These are phyloP conservation scores for Harpalus rufipes DNA, from an alignment of 2,888 invertebrate species.

Conservation along the genomic window DNA sequence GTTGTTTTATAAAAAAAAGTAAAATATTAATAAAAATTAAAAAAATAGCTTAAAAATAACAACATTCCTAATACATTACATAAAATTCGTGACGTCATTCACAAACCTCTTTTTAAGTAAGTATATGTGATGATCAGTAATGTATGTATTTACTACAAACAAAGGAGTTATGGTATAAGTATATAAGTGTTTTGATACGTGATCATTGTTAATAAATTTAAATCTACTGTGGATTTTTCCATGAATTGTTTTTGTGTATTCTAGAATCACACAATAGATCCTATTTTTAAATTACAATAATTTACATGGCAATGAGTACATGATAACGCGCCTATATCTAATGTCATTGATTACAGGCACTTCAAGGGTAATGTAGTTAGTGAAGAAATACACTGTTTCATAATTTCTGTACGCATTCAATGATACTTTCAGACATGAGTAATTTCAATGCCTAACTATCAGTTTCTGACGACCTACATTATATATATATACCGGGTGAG, in stretches of 20 bases:
- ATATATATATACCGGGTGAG: too few relatives aligned
- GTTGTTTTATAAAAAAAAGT: not conserved
- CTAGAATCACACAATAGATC: slow-evolving; percentile 28
- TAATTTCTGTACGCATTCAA: slow-evolving; percentile 16
- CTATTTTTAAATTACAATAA: slow-evolving; percentile 25
- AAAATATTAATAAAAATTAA: slow-evolving; percentile 25
- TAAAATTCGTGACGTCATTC: slow-evolving; percentile 12
- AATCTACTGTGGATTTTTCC: slow-evolving; percentile 25
- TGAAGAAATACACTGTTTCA: slow-evolving; percentile 39
- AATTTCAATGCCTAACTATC: slow-evolving; percentile 16
- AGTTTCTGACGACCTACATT: slow-evolving; percentile 25
- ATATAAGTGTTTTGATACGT: too few relatives aligned
- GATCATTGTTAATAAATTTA: slow-evolving; percentile 8
- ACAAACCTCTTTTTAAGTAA: not conserved
- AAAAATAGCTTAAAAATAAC: not conserved
- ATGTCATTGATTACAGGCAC: slow-evolving; percentile 30
- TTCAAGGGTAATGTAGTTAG: slow-evolving; percentile 41
- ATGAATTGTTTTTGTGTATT: slow-evolving; percentile 2
- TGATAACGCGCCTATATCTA: slow-evolving; percentile 44
- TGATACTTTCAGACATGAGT: slow-evolving; percentile 23
- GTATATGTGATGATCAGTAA: not conserved
- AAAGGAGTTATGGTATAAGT: slow-evolving; percentile 11
- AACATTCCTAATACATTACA: slow-evolving; percentile 2
- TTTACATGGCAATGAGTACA: slow-evolving; percentile 42
- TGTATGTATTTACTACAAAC: slow-evolving; percentile 3